Percentiles rank a stretch among this genome's conserved stretches.
These are phyloP conservation scores for Heliconius hortense DNA, from an alignment of 2,888 invertebrate genomes.

Conservation along the genomic window DNA sequence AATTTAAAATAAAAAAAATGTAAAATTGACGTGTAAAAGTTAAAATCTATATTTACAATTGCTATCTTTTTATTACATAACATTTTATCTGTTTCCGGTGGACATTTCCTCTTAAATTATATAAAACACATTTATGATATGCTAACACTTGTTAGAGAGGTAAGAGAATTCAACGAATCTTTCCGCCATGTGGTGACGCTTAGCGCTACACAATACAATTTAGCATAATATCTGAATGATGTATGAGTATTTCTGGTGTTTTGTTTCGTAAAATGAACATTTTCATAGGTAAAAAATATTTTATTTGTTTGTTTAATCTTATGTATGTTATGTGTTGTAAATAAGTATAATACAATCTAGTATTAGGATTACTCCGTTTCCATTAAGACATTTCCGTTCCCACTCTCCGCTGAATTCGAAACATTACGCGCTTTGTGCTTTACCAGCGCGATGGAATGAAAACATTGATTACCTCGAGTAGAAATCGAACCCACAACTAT, in stretches of 20 bases:
- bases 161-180: conserved; percentile 21
- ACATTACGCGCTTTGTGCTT: too few relatives aligned
- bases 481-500: too few relatives aligned
- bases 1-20: neutral
- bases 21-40: neutral
- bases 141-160: conserved; percentile 20
- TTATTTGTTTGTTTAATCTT: neutral
- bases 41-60: neutral
- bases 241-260: conserved; percentile 21
- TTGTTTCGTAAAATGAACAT: neutral
- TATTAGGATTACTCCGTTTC: too few relatives aligned
- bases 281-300: neutral
- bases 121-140: conserved; percentile 19
- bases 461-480: too few relatives aligned
- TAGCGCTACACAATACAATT: conserved; percentile 41
- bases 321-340: neutral
- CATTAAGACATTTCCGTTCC: too few relatives aligned
- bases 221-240: conserved; percentile 42
- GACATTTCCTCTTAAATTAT: neutral
- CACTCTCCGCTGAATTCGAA: too few relatives aligned
- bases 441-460: too few relatives aligned
- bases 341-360: too few relatives aligned
- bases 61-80: neutral
- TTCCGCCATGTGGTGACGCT: conserved; percentile 34
- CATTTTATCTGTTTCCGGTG: neutral